These are phyloP conservation scores for Orthosia gracilis DNA, from an alignment of 2,888 invertebrate species.

Conservation along the genomic window DNA sequence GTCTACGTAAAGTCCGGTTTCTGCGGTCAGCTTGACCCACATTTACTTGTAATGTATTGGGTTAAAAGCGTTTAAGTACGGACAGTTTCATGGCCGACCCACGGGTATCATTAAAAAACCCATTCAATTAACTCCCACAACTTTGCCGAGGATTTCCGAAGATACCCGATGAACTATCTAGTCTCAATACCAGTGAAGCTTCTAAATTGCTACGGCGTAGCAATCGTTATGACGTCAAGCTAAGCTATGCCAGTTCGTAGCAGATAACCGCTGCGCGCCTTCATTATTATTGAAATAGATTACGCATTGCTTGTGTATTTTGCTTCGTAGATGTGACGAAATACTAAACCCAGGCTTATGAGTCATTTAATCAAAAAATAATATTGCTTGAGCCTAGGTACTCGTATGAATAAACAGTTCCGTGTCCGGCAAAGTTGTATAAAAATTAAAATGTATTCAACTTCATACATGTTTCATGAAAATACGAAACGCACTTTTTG, in stretches of 20 bases:
- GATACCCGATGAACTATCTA: slow-evolving; percentile 5
- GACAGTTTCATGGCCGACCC: slow-evolving; percentile 56
- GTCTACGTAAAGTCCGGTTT: slow-evolving; percentile 7
- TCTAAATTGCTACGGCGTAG: slow-evolving; percentile 37
- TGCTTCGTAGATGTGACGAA: not conserved
- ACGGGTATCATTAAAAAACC: slow-evolving; percentile 61
- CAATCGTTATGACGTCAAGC: slow-evolving; percentile 30
- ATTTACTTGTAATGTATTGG: slow-evolving; percentile 61
- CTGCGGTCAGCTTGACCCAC: slow-evolving; percentile 60
- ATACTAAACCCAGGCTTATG: not conserved
- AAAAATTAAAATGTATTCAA: slow-evolving; percentile 11
- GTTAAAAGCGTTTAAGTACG: slow-evolving; percentile 63
- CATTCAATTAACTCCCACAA: slow-evolving; percentile 61
- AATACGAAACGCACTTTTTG: slow-evolving; percentile 22
- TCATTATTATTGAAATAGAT: slow-evolving; percentile 1
- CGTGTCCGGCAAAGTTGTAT: not conserved
- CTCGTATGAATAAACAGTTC: slow-evolving; percentile 20
- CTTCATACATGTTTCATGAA: slow-evolving; percentile 19
- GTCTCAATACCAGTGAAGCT: slow-evolving; percentile 2
- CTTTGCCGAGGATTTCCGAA: slow-evolving; percentile 24
- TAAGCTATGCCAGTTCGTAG: slow-evolving; percentile 30
- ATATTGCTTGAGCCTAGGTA: not conserved
- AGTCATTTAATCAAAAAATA: not conserved
- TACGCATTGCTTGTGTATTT: not conserved
- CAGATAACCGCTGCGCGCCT: slow-evolving; percentile 7